phyloP scores from a whole-genome alignment of 2,888 invertebrate species.

The Saturnia pavonia region DNA sequence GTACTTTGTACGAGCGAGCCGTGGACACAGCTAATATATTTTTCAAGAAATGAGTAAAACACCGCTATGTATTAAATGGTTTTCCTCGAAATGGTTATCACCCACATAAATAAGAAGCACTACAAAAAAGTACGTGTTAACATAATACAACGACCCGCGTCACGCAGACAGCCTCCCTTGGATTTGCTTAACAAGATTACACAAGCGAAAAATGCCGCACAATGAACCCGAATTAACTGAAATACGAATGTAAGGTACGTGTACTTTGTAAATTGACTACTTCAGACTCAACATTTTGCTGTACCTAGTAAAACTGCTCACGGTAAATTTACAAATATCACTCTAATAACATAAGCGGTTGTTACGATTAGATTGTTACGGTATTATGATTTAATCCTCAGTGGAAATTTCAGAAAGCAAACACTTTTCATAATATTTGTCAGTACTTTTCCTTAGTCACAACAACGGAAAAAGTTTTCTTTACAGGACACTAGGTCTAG shows the following conservation, averaged over 20 bases:
- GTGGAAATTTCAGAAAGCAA: no score
- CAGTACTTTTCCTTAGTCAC: no score
- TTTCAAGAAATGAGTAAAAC: neutral
- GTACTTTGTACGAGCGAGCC: no score
- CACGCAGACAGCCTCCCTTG: constrained; percentile 51
- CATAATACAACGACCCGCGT: constrained; percentile 57
- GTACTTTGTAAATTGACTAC: constrained; percentile 24
- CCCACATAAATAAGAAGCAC: constrained; percentile 18
- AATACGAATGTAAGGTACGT: constrained; percentile 40
- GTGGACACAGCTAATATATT: neutral
- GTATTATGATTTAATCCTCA: no score
- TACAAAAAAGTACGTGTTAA: constrained; percentile 47
- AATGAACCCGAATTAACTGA: constrained; percentile 65
- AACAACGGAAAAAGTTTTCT: no score
- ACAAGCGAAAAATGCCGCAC: constrained; percentile 66
- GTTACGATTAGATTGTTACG: no score
- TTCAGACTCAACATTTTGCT: neutral
- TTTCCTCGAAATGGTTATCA: neutral
- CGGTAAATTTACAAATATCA: no score
- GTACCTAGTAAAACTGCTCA: no score
- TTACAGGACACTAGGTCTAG: no score
- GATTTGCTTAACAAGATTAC: constrained; percentile 76
- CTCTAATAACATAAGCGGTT: no score
- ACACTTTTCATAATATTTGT: no score
- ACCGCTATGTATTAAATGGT: neutral